Base-by-base conservation (phyloP, 2,113 vertebrate genomes). In the Cryptoleucopteryx plumbea region DNA sequence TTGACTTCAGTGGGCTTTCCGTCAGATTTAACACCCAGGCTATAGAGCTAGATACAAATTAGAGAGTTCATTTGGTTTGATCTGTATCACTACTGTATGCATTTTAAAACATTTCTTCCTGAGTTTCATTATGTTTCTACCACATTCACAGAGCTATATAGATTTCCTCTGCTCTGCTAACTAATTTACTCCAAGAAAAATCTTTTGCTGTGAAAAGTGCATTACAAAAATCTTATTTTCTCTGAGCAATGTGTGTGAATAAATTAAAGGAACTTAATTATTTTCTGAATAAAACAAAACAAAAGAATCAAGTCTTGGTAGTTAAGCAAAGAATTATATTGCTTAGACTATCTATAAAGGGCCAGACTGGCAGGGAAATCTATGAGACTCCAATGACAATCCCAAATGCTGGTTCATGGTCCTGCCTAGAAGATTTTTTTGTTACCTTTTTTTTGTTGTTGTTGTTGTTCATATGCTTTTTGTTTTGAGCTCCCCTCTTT, bases 131-230 rank as follows among this genome's bases (percentile, higher is more conserved):
- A 91, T 70, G 78, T 87, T 96, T 75, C 78, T 82, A 43, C 89
- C 77, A 9, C 58, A 55, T 95, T 95, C 74, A 75, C 53, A 77
- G 77, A 89, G 74, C 78, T 94, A 40, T 90, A 92, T 94, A 89
- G 89, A 95, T 96, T 91, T 96, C 45, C 66, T 95, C 62, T 88
- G 77, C 45, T 90, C 75, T 94, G 74, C 80, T 84, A 80, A 91
- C 87, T 88, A 95, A 96, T 97, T 97, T 94, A 91, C 42, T 96
- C n/a, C 42, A 85, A 88, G 89, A 95, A 97, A 96, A 95, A 97
- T 88, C 74, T 94, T 94, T 90, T 93, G 43, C 94, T 82, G 65
- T 91, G 82, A 83, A 90, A 97, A 95, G 66, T 86, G 70, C 86
- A 89, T 95, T 96, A 91, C 65, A 48, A 82, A 96, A 95, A 85